Evolutionary conservation across 2,797 vertebrate species (phyloP).

Genomic region (Poecilia wingei): DNA sequence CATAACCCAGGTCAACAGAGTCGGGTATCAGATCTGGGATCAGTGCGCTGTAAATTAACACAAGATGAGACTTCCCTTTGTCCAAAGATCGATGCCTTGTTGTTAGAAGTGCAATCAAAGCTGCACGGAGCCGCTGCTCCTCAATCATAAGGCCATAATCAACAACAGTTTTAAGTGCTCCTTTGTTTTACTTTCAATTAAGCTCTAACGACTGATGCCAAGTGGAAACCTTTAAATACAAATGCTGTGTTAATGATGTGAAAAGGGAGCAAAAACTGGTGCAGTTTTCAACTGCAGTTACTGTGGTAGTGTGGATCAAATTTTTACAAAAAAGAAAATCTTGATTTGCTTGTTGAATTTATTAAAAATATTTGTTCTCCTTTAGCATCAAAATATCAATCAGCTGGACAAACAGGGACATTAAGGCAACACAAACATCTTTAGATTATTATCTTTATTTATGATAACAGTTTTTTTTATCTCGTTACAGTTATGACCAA

Average conservation of each 20-base stretch:
- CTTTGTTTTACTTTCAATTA: constrained; percentile 87
- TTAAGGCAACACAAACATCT: not conserved
- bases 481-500: not conserved
- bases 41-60: constrained; percentile 83
- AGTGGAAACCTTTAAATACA: constrained; percentile 88
- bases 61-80: constrained; percentile 85
- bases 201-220: constrained; percentile 81
- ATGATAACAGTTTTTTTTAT: not conserved
- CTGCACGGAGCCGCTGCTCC: constrained; percentile 78
- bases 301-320: not conserved
- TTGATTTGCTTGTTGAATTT: not conserved
- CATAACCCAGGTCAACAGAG: constrained; percentile 77
- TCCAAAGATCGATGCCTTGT: constrained; percentile 87
- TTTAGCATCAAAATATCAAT: not conserved
- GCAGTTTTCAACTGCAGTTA: constrained; percentile 3
- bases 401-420: not conserved
- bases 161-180: constrained; percentile 83
- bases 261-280: constrained; percentile 25
- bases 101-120: constrained; percentile 86
- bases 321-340: not conserved
- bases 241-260: constrained; percentile 85
- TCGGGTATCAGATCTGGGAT: constrained; percentile 80
- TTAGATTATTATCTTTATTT: not conserved
- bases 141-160: constrained; percentile 86
- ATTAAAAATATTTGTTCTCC: not conserved